Base-by-base conservation (phyloP, 2,113 vertebrate genomes). In the Nanorana parkeri region DNA sequence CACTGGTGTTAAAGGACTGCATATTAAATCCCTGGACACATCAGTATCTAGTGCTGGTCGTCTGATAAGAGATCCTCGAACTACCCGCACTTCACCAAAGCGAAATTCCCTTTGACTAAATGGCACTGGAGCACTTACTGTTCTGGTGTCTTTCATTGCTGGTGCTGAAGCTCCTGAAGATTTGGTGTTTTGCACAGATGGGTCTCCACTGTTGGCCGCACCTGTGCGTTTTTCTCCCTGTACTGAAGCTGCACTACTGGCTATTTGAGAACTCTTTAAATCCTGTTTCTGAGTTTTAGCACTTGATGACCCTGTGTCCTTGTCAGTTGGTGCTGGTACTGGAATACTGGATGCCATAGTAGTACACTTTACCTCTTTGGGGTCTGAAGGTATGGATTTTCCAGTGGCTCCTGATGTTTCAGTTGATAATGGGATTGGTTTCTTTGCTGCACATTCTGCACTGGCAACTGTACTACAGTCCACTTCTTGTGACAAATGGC, bases 31-130 rank as follows among this genome's bases (percentile, higher is more conserved):
- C 47, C 80, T 47, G n/a, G 80, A 82, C 7, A 67, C 52, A 51
- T 82, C 80, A 47, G 80, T 68, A 56, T 82, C 80, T 21, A 82
- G 51, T 23, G 80, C 80, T 68, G 80, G 80, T 47, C 80, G 55
- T 11, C 80, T 75, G 21, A 76, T 82, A n/a, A 82, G 80, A 19
- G 80, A 82, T n/a, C 80, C 80, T 17, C 80, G n/a, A 26, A 82
- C 60, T 19, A 82, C 80, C 23, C 80, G 63, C 21, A 66, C 80
- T 66, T 28, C 28, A 24, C 71, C 80, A 60, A 76, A 82, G 5
- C 26, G 68, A 61, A 68, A 75, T 21, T 75, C 72, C 54, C 29
- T 58, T 76, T 76, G 17, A 28, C 52, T 55, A 3, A 41, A 56
- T 26, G 80, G 80, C 56, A 76, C 61, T 17, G 72, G 52, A 68